phyloP scores from a whole-genome alignment of 2,113 vertebrate genomes.

The Perca fluviatilis region DNA sequence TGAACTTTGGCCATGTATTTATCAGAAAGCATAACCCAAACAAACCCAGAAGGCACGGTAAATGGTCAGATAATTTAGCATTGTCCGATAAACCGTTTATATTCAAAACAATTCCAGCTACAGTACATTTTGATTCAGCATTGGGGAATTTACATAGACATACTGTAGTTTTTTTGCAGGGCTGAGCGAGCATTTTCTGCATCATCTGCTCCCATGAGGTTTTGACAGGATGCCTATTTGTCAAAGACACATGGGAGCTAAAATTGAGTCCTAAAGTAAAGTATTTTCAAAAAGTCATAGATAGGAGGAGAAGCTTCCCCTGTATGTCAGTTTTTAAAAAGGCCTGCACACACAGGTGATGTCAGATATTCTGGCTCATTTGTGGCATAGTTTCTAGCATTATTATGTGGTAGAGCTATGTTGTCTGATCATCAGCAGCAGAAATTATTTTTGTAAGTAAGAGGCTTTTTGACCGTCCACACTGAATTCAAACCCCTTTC shows the following conservation, averaged over 20 bases:
- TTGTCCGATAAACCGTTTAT: not conserved
- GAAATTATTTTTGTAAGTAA: not conserved
- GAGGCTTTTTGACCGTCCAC: not conserved
- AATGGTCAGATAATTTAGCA: conserved; percentile 15
- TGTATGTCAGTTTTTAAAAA: not conserved
- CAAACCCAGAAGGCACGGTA: not conserved
- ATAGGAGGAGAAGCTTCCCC: no score
- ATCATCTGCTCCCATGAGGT: not conserved
- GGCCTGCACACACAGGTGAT: not conserved
- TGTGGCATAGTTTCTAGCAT: not conserved
- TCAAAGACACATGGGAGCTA: not conserved
- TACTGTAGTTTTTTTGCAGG: not conserved
- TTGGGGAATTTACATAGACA: not conserved
- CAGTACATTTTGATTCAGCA: not conserved
- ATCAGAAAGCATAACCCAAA: not conserved
- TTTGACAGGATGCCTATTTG: not conserved
- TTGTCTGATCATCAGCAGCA: not conserved
- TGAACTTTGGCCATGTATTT: not conserved
- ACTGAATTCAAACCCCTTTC: not conserved
- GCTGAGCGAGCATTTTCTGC: not conserved
- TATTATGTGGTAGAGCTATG: no score
- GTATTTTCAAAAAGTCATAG: no score
- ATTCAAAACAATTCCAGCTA: conserved; percentile 15
- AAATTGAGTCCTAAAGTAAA: not conserved
- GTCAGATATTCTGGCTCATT: not conserved